A percentile compares a stretch with the other conserved stretches of the same genome.
Conservation (phyloP, 2,797 vertebrate species). For the Trematomus bernacchii region DNA sequence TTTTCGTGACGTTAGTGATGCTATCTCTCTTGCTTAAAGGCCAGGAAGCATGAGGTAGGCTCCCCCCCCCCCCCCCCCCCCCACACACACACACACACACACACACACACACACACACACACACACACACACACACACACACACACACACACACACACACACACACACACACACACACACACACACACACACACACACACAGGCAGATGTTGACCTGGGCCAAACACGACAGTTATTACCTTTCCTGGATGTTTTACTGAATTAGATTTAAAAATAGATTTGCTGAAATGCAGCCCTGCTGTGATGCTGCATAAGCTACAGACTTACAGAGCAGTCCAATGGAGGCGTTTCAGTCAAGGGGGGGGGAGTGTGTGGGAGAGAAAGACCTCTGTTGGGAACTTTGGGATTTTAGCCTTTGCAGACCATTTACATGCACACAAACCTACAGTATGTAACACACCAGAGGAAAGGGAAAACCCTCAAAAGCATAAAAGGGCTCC, state of each 20-base stretch:
- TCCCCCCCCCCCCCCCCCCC: constrained; percentile 2
- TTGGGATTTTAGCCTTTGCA: too few species aligned
- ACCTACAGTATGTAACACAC: too few species aligned
- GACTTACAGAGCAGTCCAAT: too few species aligned
- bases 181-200: background rate
- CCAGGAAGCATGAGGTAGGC: constrained; percentile 9
- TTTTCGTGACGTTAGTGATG: constrained; percentile 16
- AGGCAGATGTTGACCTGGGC: constrained; percentile 34
- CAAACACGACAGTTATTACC: constrained; percentile 15
- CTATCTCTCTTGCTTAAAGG: constrained; percentile 30
- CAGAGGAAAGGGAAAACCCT: too few species aligned
- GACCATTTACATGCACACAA: too few species aligned
- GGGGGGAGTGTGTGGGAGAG: too few species aligned
- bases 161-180: constrained; percentile 2
- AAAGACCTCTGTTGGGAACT: too few species aligned
- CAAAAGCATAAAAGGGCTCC: too few species aligned
- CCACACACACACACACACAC: background rate
- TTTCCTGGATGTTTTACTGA: constrained; percentile 30
- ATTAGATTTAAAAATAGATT: constrained; percentile 21
- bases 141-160: background rate
- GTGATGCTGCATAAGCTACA: background rate
- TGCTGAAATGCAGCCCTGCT: constrained; percentile 26
- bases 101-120: background rate
- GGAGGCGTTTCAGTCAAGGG: too few species aligned
- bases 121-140: background rate